A percentile compares a stretch with the other conserved stretches of the same genome.
These are phyloP conservation scores for Tyrannus savana DNA, from an alignment of 2,113 vertebrate species.

Conservation along the genomic window DNA sequence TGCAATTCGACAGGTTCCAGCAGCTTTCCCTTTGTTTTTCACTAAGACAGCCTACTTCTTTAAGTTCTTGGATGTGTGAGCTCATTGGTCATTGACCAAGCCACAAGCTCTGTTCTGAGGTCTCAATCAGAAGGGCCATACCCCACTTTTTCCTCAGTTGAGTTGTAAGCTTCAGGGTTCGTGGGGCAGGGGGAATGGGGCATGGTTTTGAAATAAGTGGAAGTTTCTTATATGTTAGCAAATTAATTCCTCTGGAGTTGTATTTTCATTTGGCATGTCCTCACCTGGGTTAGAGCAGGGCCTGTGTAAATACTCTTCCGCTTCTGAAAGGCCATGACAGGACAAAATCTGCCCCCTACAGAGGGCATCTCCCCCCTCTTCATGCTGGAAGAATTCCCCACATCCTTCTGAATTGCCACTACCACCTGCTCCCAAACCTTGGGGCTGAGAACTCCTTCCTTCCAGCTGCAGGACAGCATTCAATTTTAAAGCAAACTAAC, in stretches of 20 bases:
- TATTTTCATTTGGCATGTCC: not conserved
- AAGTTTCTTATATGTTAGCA: not conserved
- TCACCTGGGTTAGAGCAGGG: not conserved
- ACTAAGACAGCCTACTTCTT: not conserved
- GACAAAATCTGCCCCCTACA: not conserved
- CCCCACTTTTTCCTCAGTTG: not conserved
- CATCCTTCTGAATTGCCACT: not conserved
- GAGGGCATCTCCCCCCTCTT: not conserved
- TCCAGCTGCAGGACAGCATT: not conserved
- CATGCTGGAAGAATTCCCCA: not conserved
- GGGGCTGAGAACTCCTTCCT: not conserved
- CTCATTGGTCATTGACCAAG: not conserved
- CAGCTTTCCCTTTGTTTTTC: not conserved
- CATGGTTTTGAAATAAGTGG: fast-evolving
- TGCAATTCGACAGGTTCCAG: not conserved
- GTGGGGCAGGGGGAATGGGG: not conserved
- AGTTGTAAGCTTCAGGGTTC: not conserved
- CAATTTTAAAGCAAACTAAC: not conserved
- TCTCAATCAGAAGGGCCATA: not conserved
- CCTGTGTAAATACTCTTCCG: not conserved
- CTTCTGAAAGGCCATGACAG: fast-evolving
- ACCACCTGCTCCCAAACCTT: fast-evolving
- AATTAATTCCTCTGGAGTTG: not conserved
- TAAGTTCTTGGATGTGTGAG: not conserved
- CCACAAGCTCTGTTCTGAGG: not conserved